Conservation (phyloP, 2,888 invertebrate species). For the Hypomecis atomaria region DNA sequence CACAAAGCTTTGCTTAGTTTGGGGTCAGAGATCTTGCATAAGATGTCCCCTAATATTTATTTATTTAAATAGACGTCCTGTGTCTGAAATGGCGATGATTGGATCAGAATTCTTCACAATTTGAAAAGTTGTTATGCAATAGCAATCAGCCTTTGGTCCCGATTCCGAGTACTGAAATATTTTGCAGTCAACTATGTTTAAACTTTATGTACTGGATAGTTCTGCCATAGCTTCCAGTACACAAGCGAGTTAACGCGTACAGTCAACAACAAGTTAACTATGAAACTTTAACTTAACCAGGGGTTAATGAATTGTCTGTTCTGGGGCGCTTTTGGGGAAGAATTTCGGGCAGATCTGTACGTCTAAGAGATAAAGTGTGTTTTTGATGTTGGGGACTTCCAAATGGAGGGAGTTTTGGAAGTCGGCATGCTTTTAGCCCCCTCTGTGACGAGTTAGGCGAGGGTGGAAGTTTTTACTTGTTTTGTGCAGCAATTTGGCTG, state of each 20-base stretch:
- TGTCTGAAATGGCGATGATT: too few relatives aligned
- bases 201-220: slow-evolving; percentile 14
- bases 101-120: too few relatives aligned
- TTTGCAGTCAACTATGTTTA: not conserved
- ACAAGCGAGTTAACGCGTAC: slow-evolving; percentile 49
- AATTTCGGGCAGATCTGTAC: slow-evolving; percentile 20
- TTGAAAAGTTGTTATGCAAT: too few relatives aligned
- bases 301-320: slow-evolving; percentile 59
- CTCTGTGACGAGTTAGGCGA: slow-evolving; percentile 10
- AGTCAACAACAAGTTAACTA: slow-evolving; percentile 50
- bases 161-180: too few relatives aligned
- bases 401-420: slow-evolving; percentile 10
- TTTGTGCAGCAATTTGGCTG: slow-evolving; percentile 1
- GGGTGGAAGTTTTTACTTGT: slow-evolving; percentile 14
- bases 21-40: too few relatives aligned
- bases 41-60: too few relatives aligned
- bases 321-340: slow-evolving; percentile 44
- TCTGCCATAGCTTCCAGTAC: slow-evolving; percentile 15
- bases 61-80: too few relatives aligned
- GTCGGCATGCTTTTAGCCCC: slow-evolving; percentile 8
- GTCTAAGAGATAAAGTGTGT: slow-evolving; percentile 26
- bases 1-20: too few relatives aligned
- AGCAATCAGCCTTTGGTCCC: too few relatives aligned
- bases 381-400: slow-evolving; percentile 25
- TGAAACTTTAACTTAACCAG: slow-evolving; percentile 53